Percentiles rank a stretch among this genome's conserved stretches.
These are phyloP conservation scores for Cyclura pinguis DNA, from an alignment of 2,797 vertebrate genomes.

Conservation along the genomic window DNA sequence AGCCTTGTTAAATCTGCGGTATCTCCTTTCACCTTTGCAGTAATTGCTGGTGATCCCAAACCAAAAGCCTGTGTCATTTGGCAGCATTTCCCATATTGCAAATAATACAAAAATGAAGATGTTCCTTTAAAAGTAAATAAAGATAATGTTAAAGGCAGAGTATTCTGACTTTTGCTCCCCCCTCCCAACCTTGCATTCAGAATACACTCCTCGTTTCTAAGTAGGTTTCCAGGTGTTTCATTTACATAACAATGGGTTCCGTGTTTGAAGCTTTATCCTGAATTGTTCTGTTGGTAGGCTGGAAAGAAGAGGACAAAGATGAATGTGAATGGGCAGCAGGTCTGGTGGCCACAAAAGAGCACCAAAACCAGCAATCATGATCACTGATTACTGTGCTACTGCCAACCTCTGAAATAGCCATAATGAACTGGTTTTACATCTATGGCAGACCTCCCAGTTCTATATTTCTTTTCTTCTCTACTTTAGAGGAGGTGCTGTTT, in stretches of 20 bases:
- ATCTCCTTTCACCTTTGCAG: conserved; percentile 79
- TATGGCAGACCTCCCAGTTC: neutral
- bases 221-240: neutral
- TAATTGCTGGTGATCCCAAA: conserved; percentile 77
- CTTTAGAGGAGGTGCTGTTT: neutral
- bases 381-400: neutral
- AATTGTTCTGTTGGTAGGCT: neutral
- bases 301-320: neutral
- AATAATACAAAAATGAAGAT: conserved; percentile 64
- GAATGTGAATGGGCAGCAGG: neutral
- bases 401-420: neutral
- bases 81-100: conserved; percentile 65
- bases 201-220: conserved; percentile 12
- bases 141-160: neutral
- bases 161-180: neutral
- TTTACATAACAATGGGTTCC: conserved; percentile 2
- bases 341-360: neutral
- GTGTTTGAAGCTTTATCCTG: neutral
- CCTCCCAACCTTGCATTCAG: neutral
- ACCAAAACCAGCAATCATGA: neutral
- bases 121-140: neutral
- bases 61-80: conserved; percentile 67
- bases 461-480: neutral
- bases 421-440: neutral
- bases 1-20: conserved; percentile 91